Percentiles rank a stretch among this genome's conserved stretches.
Conservation (phyloP, 92 coral and sea anemone species). For the Zoanthus sansibaricus region DNA sequence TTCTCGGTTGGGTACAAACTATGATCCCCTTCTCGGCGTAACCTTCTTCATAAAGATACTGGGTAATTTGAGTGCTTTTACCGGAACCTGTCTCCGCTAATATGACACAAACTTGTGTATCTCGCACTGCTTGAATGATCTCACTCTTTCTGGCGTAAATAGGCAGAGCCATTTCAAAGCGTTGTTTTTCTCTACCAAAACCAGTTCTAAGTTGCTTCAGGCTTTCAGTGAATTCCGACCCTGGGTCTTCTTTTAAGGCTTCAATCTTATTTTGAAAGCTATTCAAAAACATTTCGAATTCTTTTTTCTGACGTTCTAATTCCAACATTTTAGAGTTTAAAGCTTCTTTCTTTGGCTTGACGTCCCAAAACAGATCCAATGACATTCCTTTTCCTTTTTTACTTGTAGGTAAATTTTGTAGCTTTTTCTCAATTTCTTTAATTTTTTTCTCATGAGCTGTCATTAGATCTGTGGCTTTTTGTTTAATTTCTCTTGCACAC, state of each 20-base stretch:
- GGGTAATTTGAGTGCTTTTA: conserved; percentile 94
- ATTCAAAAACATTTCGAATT: conserved; percentile 49
- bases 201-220: conserved; percentile 49
- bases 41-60: conserved; percentile 86
- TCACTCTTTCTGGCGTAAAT: conserved; percentile 81
- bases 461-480: background rate
- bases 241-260: conserved; percentile 35
- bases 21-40: conserved; percentile 66
- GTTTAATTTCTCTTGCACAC: conserved; percentile 44
- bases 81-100: conserved; percentile 99
- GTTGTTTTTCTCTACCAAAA: conserved; percentile 72
- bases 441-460: conserved; percentile 38
- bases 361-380: conserved; percentile 56
- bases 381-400: conserved; percentile 45
- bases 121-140: conserved; percentile 63
- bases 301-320: conserved; percentile 55
- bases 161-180: conserved; percentile 80
- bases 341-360: conserved; percentile 48
- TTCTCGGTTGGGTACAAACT: conserved; percentile 95
- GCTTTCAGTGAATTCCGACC: background rate
- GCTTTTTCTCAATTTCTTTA: conserved; percentile 1
- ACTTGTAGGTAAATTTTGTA: conserved; percentile 20
- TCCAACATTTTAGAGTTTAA: conserved; percentile 69
- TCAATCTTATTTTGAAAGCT: conserved; percentile 40
- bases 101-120: conserved; percentile 79